Base-by-base conservation (phyloP, 1,140 invertebrate species). In the Drosophila lacertosa region DNA sequence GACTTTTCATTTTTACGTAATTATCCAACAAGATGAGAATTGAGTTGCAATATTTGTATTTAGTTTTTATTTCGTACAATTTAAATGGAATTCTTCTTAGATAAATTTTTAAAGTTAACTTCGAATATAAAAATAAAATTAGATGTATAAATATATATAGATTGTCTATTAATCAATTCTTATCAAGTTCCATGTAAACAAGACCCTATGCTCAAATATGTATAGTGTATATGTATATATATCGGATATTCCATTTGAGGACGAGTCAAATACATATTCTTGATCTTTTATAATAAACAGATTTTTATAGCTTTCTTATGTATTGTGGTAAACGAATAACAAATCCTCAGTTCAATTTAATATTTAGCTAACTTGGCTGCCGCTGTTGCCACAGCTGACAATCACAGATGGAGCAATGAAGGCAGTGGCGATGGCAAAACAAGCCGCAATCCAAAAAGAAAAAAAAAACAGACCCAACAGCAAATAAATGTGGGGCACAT, bases 401-500 rank as follows among this genome's bases (percentile, higher is more conserved):
- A 33, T 48, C 48, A 33, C 58, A 35, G 51, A 15, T 39, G 33
- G 22, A 11, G 11, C 40, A 45, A 24, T 37, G 22, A 63, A 59
- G 35, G 40, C 66, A 63, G 47, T 48, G 63, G 58, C 42, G 58
- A 22, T 32, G 69, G 35, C 64, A 79, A 70, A 75, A 74, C 73
- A 76, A 76, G 50, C 75, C 68, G 58, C 77, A 77, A 72, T 54
- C 22, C 58, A 33, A 35, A 44, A 80, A 83, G 72, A 53, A 75
- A 64, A 33, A 35, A 44, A 80, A 83, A 75, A 53, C 80, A 64
- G 53, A 48, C 40, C 39, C 60, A 73, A 77, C 55, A 62, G 29
- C 77, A 88, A 86, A 86, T 73, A 81, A 77, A 81, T 77, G 69
- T 50, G 37, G 32, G 63, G 59, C 53, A 68, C 63, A 73, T 83